Conservation (phyloP, 2,797 vertebrate species). For the Mionectes olivaceus region DNA sequence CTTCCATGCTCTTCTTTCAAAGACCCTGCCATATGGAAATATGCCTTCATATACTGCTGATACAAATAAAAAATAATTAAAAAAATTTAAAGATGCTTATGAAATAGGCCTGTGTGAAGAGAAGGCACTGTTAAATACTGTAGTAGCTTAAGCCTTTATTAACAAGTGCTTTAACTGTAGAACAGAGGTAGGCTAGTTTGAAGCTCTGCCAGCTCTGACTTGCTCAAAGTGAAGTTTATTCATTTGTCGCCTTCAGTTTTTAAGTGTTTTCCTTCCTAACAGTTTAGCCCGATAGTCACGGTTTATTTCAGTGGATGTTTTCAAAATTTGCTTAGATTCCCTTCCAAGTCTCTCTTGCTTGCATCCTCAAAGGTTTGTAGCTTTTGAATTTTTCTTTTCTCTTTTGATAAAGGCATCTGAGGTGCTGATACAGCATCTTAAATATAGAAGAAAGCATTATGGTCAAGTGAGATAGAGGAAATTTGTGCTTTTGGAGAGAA, state of each 20-base stretch:
- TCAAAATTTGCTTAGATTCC: conserved; percentile 63
- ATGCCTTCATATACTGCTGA: conserved; percentile 34
- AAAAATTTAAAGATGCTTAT: not conserved
- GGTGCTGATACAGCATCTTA: conserved; percentile 44
- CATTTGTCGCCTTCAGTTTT: conserved; percentile 48
- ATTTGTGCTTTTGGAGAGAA: not conserved
- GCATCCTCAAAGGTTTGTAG: conserved; percentile 23
- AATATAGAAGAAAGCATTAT: conserved; percentile 20
- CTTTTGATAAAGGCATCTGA: conserved; percentile 21
- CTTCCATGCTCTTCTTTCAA: conserved; percentile 46
- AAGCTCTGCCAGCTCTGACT: conserved; percentile 61
- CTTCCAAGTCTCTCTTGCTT: conserved; percentile 48
- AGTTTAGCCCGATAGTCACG: conserved; percentile 22
- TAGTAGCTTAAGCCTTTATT: conserved; percentile 35
- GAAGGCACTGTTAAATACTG: conserved; percentile 14
- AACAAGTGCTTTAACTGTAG: conserved; percentile 38
- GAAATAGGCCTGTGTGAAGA: not conserved
- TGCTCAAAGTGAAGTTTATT: conserved; percentile 42
- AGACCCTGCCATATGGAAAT: conserved; percentile 69
- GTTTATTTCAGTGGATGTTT: conserved; percentile 47
- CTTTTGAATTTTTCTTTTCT: conserved; percentile 33
- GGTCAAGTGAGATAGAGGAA: conserved; percentile 20
- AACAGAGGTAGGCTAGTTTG: conserved; percentile 29
- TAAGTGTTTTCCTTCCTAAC: conserved; percentile 37
- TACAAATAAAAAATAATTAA: conserved; percentile 40